Evolutionary conservation across 2,888 invertebrate genomes (phyloP).

Genomic region (Morpho achilles): DNA sequence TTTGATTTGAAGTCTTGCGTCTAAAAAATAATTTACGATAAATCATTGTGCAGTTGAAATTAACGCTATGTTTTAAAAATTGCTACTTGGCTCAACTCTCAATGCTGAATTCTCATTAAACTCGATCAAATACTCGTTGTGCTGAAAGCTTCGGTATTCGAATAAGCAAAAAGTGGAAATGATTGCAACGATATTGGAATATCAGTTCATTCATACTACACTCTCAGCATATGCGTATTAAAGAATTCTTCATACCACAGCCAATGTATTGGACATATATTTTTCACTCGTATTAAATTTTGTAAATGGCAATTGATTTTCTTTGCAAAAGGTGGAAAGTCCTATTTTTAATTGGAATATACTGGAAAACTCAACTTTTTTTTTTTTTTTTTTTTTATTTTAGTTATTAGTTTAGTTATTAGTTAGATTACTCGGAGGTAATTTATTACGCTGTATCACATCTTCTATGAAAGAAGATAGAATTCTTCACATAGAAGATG

Average conservation of each 20-base stretch:
- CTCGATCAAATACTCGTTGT: conserved; percentile 23
- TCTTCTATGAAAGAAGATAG: no score
- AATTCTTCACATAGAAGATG: no score
- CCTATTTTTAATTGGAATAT: no score
- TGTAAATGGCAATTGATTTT: background rate
- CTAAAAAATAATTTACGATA: background rate
- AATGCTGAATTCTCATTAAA: conserved; percentile 24
- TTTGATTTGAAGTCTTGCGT: background rate
- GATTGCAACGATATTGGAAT: conserved; percentile 22
- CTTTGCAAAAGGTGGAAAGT: no score
- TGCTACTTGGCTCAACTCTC: conserved; percentile 8
- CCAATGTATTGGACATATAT: background rate
- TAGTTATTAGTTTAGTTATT: no score
- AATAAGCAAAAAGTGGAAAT: conserved; percentile 23
- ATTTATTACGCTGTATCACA: no score
- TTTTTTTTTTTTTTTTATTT: no score
- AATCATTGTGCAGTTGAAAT: conserved; percentile 6
- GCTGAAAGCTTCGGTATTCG: conserved; percentile 20
- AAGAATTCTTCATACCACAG: conserved; percentile 8
- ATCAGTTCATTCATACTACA: conserved; percentile 8
- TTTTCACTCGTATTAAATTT: background rate
- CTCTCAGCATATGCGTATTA: conserved; percentile 1
- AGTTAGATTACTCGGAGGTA: no score
- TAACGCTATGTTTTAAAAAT: conserved; percentile 7
- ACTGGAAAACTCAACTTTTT: no score